Percentiles rank a stretch among this genome's conserved stretches.
phyloP scores from a whole-genome alignment of 2,888 invertebrate species.

The Metalampra italica region DNA sequence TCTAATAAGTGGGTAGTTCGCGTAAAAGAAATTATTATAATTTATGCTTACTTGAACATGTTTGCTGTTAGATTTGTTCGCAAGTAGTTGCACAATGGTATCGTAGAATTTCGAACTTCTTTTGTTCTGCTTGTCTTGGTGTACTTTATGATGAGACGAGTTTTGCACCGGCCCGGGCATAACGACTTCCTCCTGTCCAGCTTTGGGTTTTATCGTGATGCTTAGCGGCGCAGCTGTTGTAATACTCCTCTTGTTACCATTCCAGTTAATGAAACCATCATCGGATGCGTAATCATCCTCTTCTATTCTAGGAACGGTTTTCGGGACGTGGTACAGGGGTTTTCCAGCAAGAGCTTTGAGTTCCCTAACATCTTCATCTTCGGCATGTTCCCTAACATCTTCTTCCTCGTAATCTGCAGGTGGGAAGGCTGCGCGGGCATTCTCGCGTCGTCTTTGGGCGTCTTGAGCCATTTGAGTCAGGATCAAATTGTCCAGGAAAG shows the following conservation, averaged over 20 bases:
- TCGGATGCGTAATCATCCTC: conserved; percentile 69
- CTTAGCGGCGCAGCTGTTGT: conserved; percentile 52
- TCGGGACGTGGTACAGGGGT: conserved; percentile 69
- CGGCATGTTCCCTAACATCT: too few species aligned
- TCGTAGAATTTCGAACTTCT: conserved; percentile 63
- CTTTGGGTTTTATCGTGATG: conserved; percentile 32
- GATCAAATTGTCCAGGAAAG: conserved; percentile 83
- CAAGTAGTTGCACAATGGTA: conserved; percentile 71
- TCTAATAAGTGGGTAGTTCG: not conserved
- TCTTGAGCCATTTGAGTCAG: conserved; percentile 82
- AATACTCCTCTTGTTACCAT: conserved; percentile 68
- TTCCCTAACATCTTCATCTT: conserved; percentile 83
- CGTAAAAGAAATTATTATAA: not conserved
- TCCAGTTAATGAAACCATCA: conserved; percentile 74
- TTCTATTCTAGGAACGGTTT: conserved; percentile 61
- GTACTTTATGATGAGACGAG: conserved; percentile 47
- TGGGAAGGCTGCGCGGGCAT: conserved; percentile 64
- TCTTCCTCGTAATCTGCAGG: conserved; percentile 60
- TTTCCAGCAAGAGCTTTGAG: conserved; percentile 80
- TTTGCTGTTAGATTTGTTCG: conserved; percentile 51
- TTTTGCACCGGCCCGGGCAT: conserved; percentile 78
- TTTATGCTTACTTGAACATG: conserved; percentile 79
- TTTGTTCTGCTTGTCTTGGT: conserved; percentile 41
- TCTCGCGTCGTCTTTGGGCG: conserved; percentile 69
- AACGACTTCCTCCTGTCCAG: conserved; percentile 82